Evolutionary conservation across 2,113 vertebrate species (phyloP), one percentile per base, ranked within the genome.

Genomic region (Morphnarchus princeps): DNA sequence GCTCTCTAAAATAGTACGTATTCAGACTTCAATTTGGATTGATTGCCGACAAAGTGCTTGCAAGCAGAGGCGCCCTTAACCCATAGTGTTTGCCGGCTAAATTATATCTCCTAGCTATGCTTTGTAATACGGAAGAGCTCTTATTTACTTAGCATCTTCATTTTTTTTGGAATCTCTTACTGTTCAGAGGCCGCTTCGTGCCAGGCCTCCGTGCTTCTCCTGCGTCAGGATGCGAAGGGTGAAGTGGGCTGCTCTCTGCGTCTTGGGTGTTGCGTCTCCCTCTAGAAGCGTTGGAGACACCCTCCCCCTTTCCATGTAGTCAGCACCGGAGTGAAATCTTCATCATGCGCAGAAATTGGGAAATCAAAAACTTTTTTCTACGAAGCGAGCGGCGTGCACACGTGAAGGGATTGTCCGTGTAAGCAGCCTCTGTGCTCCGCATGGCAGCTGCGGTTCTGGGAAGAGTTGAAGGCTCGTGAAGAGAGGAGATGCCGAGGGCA

Each of bases 311-410:
- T 63, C 49, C 21, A 49, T 49, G 79, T 22, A 38, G 24, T 63
- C 86, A 34, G 20, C 55, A 17, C n/a, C 13, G 36, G 40, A 71
- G 67, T 11, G 36, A 71, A 32, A 32, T 74, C 78, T 61, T 67
- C 11, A 34, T 91, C 22, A 18, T 22, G 31, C 0, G 0, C 7
- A 26, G 34, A 84, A 93, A 63, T 85, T 7, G 19, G 71, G 72
- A 88, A 57, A 85, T 58, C 1, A 26, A 76, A 55, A 25, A 5
- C 7, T 15, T 50, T n/a, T 74, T 72, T 83, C 26, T 26, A 9
- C 25, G 25, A 47, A 67, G 34, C 11, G 20, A 62, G 49, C 0
- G 0, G 7, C 57, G 19, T 45, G 45, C 11, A 1, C 47, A 1
- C 11, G 2, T 45, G 91, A 26, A 34, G 25, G 40, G 57, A 11